Evolutionary conservation across 2,797 vertebrate genomes (phyloP).

Genomic region (Falco novaeseelandiae): DNA sequence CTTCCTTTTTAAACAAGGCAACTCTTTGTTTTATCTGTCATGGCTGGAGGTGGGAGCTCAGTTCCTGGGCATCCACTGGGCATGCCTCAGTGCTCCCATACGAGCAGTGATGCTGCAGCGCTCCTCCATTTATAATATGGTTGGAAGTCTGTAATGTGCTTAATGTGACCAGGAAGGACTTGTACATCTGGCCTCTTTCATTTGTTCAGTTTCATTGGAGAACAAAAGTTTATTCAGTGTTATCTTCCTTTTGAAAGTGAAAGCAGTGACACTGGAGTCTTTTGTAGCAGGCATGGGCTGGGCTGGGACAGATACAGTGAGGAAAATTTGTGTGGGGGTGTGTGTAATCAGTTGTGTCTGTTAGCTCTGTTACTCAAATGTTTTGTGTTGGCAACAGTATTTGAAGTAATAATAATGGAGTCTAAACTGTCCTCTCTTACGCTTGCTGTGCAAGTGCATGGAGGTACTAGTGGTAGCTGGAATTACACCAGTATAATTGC

Average conservation of each 20-base stretch:
- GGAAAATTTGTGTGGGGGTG: neutral
- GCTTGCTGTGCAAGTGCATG: neutral
- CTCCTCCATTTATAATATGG: neutral
- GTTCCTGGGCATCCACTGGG: neutral
- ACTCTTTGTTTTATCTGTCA: neutral
- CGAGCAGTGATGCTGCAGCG: neutral
- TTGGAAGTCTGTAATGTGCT: neutral
- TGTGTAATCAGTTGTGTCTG: neutral
- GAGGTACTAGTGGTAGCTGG: neutral
- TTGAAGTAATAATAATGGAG: neutral
- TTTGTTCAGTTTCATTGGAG: neutral
- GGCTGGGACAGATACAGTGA: neutral
- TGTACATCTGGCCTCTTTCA: neutral
- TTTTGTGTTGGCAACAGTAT: neutral
- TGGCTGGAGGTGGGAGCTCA: neutral
- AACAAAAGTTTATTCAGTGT: neutral
- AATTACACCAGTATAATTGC: neutral
- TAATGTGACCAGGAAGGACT: neutral
- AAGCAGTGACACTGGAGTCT: neutral
- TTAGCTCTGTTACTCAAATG: neutral
- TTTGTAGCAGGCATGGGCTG: neutral
- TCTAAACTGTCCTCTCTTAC: neutral
- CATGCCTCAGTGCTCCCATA: neutral
- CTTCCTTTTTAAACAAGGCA: neutral
- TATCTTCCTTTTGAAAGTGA: neutral